Evolutionary conservation across 2,888 invertebrate species (phyloP), one percentile per base, ranked within the genome.

Genomic region (Exephanes ischioxanthus): DNA sequence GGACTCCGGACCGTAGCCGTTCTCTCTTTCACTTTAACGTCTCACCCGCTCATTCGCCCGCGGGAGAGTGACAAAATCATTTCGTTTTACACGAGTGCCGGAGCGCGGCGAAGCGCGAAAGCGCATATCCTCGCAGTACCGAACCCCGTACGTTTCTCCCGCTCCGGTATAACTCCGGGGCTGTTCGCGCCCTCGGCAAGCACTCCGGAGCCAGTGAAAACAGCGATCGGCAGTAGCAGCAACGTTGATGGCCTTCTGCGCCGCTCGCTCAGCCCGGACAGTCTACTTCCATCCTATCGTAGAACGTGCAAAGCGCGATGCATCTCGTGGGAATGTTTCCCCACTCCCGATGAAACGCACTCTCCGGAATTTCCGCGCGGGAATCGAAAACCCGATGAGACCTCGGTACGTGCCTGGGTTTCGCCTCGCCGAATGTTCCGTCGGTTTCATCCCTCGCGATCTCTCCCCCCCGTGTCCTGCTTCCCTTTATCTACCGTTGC

Each of bases 351-450:
- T 84, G 84, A 80, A 84, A 84, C 80, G 84, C 84, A 84, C 72
- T 80, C 80, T 71, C 41, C 11, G 84, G 66, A 80, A 84, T 84
- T 84, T 84, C 80, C 80, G 72, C 72, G 58, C 55, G 71, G 76
- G 84, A 84, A 80, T 84, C 76, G 84, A 84, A 84, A 80, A 84
- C 76, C 80, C 84, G 84, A 84, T 48, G 80, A 80, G 84, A 80
- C 71, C 53, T 19, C 37, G 80, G 71, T 76, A 71, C 84, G 84
- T 72, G 80, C 80, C 33, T 71, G 51, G 63, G 71, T 73, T 75
- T 68, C 51, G 75, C 51, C 81, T 68, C 45, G 19, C 11, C 58
- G 58, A 58, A 33, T 33, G 33, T 6, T 5, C 33, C 33, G 33
- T 7, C 33, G 41, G 41, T 41, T 41, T 41, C 41, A 11, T 41